Percentiles rank a stretch among this genome's conserved stretches.
Conservation (phyloP, 2,888 invertebrate genomes). For the Cephus spinipes region DNA sequence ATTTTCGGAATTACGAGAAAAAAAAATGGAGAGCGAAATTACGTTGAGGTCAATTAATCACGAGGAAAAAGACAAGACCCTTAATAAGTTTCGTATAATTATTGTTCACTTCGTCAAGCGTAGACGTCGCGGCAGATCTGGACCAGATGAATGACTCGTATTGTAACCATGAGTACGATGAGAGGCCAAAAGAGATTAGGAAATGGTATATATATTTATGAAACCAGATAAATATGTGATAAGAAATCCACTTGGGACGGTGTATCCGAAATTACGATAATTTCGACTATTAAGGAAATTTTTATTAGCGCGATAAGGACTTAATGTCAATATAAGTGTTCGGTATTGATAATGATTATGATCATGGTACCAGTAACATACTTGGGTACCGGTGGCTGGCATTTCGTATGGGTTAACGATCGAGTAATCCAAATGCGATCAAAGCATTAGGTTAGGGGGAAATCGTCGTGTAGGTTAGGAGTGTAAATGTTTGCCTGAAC, state of each 20-base stretch:
- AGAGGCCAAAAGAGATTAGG: slow-evolving; percentile 8
- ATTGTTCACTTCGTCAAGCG: not conserved
- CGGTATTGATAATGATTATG: not conserved
- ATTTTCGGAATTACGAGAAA: not conserved
- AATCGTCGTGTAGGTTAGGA: slow-evolving; percentile 36
- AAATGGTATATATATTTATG: too few relatives aligned
- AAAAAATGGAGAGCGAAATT: slow-evolving; percentile 10
- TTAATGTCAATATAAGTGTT: not conserved
- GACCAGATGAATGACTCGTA: slow-evolving; percentile 14
- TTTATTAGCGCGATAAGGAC: not conserved
- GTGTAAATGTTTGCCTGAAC: slow-evolving; percentile 42
- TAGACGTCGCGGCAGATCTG: not conserved
- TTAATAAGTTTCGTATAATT: slow-evolving; percentile 24
- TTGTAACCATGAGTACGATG: slow-evolving; percentile 12
- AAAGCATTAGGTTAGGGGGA: slow-evolving; percentile 31
- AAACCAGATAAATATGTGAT: not conserved
- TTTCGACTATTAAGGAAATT: not conserved
- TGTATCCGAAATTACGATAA: not conserved
- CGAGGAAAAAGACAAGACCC: slow-evolving; percentile 19
- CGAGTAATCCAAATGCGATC: slow-evolving; percentile 42
- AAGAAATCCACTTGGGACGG: not conserved
- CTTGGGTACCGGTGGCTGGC: not conserved
- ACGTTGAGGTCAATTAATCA: slow-evolving; percentile 20
- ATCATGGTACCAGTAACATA: not conserved
- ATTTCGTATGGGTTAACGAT: slow-evolving; percentile 30